Evolutionary conservation across 92 coral and sea anemone species (phyloP).

Genomic region (Zoanthus sociatus): DNA sequence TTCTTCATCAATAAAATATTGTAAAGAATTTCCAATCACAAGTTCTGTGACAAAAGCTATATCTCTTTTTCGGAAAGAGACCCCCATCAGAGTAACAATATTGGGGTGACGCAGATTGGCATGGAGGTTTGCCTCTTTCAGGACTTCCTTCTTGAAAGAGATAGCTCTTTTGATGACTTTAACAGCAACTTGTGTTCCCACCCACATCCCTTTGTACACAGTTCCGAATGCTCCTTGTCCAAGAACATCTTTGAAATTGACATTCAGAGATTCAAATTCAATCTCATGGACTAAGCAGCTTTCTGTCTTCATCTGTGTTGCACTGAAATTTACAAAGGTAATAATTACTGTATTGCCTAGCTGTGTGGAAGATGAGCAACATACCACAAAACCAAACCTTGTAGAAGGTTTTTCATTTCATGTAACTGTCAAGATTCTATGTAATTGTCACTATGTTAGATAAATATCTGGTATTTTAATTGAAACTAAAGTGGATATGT

Average conservation of each 20-base stretch:
- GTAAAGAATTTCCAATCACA: slow-evolving; percentile 59
- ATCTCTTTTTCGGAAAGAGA: slow-evolving; percentile 57
- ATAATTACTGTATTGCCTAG: too few relatives aligned
- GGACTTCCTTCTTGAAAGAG: slow-evolving; percentile 39
- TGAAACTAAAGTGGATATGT: too few relatives aligned
- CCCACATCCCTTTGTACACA: slow-evolving; percentile 56
- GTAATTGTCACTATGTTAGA: too few relatives aligned
- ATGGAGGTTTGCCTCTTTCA: slow-evolving; percentile 47
- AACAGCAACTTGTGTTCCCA: slow-evolving; percentile 50
- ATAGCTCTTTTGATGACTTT: slow-evolving; percentile 46
- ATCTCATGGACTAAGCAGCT: slow-evolving; percentile 31
- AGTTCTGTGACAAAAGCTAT: slow-evolving; percentile 59
- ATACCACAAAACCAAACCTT: too few relatives aligned
- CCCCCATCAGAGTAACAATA: slow-evolving; percentile 60
- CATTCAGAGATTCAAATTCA: slow-evolving; percentile 45
- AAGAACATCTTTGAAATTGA: slow-evolving; percentile 10
- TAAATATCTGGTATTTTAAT: too few relatives aligned
- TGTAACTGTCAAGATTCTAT: too few relatives aligned
- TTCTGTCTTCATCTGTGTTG: too few relatives aligned
- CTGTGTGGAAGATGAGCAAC: too few relatives aligned
- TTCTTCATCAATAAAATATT: slow-evolving; percentile 65
- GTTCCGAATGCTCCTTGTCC: slow-evolving; percentile 47
- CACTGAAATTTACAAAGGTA: too few relatives aligned
- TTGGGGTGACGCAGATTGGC: slow-evolving; percentile 57
- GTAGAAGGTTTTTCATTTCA: too few relatives aligned